Base-by-base conservation (phyloP, 2,797 vertebrate species). In the Mus spretus region DNA sequence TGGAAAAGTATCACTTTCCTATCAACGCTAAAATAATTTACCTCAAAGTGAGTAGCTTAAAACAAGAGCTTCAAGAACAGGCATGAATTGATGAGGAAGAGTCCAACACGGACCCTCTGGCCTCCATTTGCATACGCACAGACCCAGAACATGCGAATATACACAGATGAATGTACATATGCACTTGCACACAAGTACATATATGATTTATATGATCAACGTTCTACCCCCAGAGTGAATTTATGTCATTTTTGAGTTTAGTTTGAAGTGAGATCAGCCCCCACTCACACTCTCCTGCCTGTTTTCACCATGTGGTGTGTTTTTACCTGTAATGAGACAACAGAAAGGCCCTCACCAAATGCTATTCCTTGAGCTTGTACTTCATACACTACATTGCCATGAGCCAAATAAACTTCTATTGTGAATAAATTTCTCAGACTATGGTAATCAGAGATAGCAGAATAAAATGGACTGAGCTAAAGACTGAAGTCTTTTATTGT, bases 401-500 rank as follows among this genome's bases (percentile, higher is more conserved):
- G 11, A 77, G 15, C 31, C 78, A 77, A 57, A 37, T 57, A 81
- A 44, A 47, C 70, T 75, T 55, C 47, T 65, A 12, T 22, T 65
- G 10, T 31, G 53, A 67, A 67, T 47, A 28, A 95, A 3, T 83
- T 65, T 37, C 63, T 80, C 82, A 40, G 53, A 61, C 44, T 40
- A 19, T 67, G 6, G 7, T 78, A 37, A 77, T 89, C 78, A 57
- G 22, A 37, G 55, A 50, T 1, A 59, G 70, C 22, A 37, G 28
- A 53, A 47, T 10, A 67, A 77, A 47, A 75, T 19, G 5, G 6
- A 57, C 63, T n/a, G 40, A 44, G 53, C 93, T 19, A 92, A 31
- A 95, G 83, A 44, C 65, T 61, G 11, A 90, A 96, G 55, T 85
- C 74, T 92, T 92, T 88, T 63, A 87, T 77, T 92, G 37, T 75